A percentile compares a stretch with the other conserved stretches of the same genome.
These are phyloP conservation scores for Nomada fucata DNA, from an alignment of 2,888 invertebrate genomes.

Conservation along the genomic window DNA sequence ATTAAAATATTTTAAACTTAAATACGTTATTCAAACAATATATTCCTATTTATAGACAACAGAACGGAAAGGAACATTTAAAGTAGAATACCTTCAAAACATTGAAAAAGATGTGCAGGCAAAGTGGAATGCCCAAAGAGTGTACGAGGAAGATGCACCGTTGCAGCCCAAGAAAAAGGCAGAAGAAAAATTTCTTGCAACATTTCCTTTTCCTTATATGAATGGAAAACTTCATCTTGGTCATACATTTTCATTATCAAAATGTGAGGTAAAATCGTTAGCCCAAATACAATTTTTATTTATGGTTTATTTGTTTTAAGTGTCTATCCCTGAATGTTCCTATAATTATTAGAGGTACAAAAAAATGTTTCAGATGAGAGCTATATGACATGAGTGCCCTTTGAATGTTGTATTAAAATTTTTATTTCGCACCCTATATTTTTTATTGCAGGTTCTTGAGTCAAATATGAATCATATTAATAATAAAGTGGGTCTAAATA, in stretches of 20 bases:
- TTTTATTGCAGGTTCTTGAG: too few relatives aligned
- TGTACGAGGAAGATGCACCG: slow-evolving; percentile 94
- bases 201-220: slow-evolving; percentile 99
- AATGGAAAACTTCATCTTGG: slow-evolving; percentile 99
- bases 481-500: too few relatives aligned
- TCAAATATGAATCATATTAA: too few relatives aligned
- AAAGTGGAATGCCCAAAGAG: slow-evolving; percentile 92
- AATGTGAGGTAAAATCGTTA: slow-evolving; percentile 91
- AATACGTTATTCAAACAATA: not conserved
- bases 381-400: not conserved
- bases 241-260: slow-evolving; percentile 98
- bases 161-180: slow-evolving; percentile 84
- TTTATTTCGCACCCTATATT: too few relatives aligned
- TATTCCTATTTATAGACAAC: slow-evolving; percentile 64
- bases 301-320: too few relatives aligned
- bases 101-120: slow-evolving; percentile 95
- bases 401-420: too few relatives aligned
- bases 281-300: too few relatives aligned
- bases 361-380: too few relatives aligned
- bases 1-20: not conserved
- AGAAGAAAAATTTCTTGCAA: slow-evolving; percentile 95
- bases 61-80: slow-evolving; percentile 97
- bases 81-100: slow-evolving; percentile 95
- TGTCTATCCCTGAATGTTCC: too few relatives aligned
- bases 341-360: too few relatives aligned